Evolutionary conservation across 1,140 invertebrate species (phyloP), one percentile per base, ranked within the genome.

Genomic region (Caenorhabditis inopinata): DNA sequence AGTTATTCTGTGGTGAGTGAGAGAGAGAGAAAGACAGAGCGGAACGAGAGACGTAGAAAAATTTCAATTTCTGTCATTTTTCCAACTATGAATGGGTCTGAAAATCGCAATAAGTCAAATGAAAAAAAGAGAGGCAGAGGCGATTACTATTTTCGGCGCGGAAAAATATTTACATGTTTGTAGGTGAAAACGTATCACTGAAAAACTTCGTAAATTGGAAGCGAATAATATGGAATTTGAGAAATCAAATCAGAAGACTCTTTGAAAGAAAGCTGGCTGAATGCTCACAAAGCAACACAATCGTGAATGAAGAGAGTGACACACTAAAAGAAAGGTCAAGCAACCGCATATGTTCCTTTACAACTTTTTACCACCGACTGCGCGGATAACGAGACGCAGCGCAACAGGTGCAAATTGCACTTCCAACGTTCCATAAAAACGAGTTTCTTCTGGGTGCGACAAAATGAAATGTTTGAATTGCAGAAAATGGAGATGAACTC

Each of bases 351-450:
- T 68, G 58, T 68, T 68, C 58, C 38, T 68, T 68, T 68, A 68
- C 58, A 68, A 68, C 58, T 68, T 68, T 68, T 68, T 68, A 68
- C 58, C 58, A 68, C 32, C 38, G 32, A 42, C 58, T 32, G 58
- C 58, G 58, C 32, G n/a, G 58, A 32, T 9, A 68, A 68, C 7
- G 23, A 38, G n/a, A 68, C 11, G 32, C 58, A 68, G 38, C n/a
- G 25, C n/a, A 68, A 68, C 58, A 68, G 58, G 58, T 68, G 58
- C 58, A 68, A 68, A 38, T 68, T 68, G 32, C 58, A 68, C 58
- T 68, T 68, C 32, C 14, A 62, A 32, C n/a, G 14, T 1, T 68
- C 58, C n/a, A 68, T 18, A 68, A 38, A 68, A 18, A 68, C 58
- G 38, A 21, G 58, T 21, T 68, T 68, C 38, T 42, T 42, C 38